Evolutionary conservation across 1,140 invertebrate genomes (phyloP).

Genomic region (Drosophila virilis): DNA sequence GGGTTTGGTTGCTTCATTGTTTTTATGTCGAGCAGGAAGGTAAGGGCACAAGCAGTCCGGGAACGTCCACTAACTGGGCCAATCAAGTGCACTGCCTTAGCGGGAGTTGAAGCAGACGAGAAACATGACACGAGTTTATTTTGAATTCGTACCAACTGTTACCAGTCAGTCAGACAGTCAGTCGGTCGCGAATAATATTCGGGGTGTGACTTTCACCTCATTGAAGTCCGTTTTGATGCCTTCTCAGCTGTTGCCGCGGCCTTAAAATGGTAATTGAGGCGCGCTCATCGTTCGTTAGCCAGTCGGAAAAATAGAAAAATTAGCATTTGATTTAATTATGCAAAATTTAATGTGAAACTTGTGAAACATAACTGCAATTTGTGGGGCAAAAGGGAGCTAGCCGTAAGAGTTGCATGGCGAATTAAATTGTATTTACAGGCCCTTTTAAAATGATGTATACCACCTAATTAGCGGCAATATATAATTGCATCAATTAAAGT

Average conservation of each 20-base stretch:
- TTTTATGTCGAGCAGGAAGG: too few relatives aligned
- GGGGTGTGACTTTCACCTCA: conserved; percentile 10
- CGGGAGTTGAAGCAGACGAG: conserved; percentile 4
- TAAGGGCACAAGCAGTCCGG: too few relatives aligned
- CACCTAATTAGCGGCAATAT: not conserved
- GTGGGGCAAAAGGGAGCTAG: not conserved
- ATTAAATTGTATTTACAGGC: too few relatives aligned
- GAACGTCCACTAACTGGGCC: conserved; percentile 43
- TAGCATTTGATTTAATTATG: conserved; percentile 73
- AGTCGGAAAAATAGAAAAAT: conserved; percentile 46
- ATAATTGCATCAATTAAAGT: not conserved
- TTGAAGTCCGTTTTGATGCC: conserved; percentile 14
- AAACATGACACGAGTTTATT: conserved; percentile 40
- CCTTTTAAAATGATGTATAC: too few relatives aligned
- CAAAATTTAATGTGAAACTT: conserved; percentile 24
- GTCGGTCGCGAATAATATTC: not conserved
- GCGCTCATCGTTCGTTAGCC: conserved; percentile 2
- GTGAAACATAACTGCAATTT: not conserved
- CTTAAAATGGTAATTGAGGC: conserved; percentile 61
- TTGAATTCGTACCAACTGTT: conserved; percentile 30
- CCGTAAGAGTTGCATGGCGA: not conserved
- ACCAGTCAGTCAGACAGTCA: not conserved
- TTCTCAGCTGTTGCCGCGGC: conserved; percentile 34
- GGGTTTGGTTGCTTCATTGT: too few relatives aligned
- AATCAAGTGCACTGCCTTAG: conserved; percentile 68